Evolutionary conservation across 2,113 vertebrate species (phyloP).

Genomic region (Xiphophorus hellerii): DNA sequence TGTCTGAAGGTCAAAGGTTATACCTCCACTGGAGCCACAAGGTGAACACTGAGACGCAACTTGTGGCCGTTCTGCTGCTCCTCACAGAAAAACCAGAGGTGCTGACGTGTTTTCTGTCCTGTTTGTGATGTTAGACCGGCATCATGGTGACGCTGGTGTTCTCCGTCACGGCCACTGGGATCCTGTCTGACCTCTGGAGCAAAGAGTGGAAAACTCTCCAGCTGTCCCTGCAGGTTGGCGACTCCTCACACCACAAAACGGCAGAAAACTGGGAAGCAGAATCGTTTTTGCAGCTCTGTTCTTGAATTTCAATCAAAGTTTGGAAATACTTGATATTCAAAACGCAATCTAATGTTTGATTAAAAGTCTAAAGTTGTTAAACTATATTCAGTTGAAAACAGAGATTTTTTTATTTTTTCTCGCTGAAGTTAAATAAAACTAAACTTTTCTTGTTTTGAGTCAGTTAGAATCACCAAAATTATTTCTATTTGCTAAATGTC

Average conservation of each 20-base stretch:
- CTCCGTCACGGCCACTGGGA: constrained; percentile 74
- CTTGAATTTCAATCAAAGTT: too few species aligned
- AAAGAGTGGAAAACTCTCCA: constrained; percentile 84
- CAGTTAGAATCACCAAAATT: too few species aligned
- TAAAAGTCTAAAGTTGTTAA: too few species aligned
- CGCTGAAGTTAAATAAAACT: too few species aligned
- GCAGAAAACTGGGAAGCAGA: not conserved
- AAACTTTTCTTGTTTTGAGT: too few species aligned
- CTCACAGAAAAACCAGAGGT: not conserved
- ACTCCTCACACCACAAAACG: not conserved
- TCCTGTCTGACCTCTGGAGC: constrained; percentile 82
- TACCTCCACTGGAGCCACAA: constrained; percentile 91
- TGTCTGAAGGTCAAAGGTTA: constrained; percentile 87
- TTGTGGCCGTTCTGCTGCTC: not conserved
- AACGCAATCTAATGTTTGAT: too few species aligned
- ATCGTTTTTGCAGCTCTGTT: too few species aligned
- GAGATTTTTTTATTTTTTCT: too few species aligned
- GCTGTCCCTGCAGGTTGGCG: constrained; percentile 86
- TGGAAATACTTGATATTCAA: too few species aligned
- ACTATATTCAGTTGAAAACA: too few species aligned
- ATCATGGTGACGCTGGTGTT: constrained; percentile 80
- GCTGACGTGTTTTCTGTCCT: not conserved
- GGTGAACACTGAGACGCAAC: constrained; percentile 70
- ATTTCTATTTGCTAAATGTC: too few species aligned
- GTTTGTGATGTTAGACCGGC: constrained; percentile 73